phyloP scores from a whole-genome alignment of 2,888 invertebrate species.

The Scaptodrosophila latifasciaeformis region DNA sequence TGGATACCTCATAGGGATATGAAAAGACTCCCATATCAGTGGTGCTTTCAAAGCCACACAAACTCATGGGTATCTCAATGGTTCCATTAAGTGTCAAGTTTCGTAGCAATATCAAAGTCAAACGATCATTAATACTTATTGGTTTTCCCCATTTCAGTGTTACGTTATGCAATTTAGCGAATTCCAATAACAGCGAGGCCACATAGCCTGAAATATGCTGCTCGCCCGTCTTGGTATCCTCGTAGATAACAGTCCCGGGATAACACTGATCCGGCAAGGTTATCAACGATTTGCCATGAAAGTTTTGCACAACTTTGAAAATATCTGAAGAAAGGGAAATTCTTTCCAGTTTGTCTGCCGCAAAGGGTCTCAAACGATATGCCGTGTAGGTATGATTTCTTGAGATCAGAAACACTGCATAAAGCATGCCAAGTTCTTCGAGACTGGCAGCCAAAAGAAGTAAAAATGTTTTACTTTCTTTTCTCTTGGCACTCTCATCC shows the following conservation, averaged over 20 bases:
- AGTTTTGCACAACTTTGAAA: no score
- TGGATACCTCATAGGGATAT: constrained; percentile 21
- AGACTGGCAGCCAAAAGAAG: no score
- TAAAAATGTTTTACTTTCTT: constrained; percentile 4
- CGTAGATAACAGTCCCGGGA: constrained; percentile 33
- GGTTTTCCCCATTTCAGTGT: constrained; percentile 1
- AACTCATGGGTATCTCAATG: constrained; percentile 35
- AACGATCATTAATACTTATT: constrained; percentile 9
- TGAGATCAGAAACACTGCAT: constrained; percentile 11
- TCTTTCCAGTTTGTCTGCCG: constrained; percentile 24
- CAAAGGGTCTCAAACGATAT: constrained; percentile 37
- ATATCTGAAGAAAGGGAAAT: no score
- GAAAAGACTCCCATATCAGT: constrained; percentile 22
- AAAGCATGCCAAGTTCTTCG: constrained; percentile 16
- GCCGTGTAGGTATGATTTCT: constrained; percentile 1
- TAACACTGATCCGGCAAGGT: constrained; percentile 42
- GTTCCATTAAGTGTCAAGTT: constrained; percentile 48
- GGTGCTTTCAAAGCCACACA: constrained; percentile 43
- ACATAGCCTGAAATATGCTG: constrained; percentile 31
- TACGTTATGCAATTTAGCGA: constrained; percentile 32
- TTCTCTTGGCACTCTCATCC: not conserved
- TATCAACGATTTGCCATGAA: constrained; percentile 8
- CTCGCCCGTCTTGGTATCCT: constrained; percentile 12
- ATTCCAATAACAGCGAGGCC: constrained; percentile 32
- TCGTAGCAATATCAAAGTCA: constrained; percentile 33